A percentile compares a stretch with the other conserved stretches of the same genome.
Evolutionary conservation across 2,113 vertebrate species (phyloP).

Genomic region (Blennius ocellaris): DNA sequence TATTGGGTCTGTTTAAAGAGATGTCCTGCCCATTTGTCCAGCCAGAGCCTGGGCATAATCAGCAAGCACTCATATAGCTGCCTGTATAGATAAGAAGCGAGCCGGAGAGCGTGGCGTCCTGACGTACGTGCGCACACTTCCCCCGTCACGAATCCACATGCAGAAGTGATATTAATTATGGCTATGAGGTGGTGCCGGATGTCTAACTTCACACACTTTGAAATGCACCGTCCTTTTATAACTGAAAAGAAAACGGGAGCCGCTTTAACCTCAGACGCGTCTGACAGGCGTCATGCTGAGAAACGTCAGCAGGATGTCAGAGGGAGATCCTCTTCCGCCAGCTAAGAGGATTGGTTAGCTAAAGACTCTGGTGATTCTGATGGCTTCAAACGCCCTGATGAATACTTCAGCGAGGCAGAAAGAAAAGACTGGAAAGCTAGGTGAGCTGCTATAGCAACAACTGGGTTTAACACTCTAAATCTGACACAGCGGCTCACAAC

Average conservation of each 20-base stretch:
- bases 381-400: constrained; percentile 45
- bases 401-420: constrained; percentile 40
- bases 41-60: constrained; percentile 44
- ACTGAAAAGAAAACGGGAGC: constrained; percentile 1
- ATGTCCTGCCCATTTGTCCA: constrained; percentile 21
- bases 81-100: constrained; percentile 50
- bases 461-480: constrained; percentile 44
- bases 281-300: constrained; percentile 43
- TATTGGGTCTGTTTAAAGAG: constrained; percentile 29
- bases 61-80: constrained; percentile 37
- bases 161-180: constrained; percentile 7
- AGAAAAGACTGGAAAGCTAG: constrained; percentile 14
- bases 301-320: constrained; percentile 50
- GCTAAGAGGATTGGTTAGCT: constrained; percentile 71
- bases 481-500: not conserved
- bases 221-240: constrained; percentile 2
- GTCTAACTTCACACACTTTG: constrained; percentile 15
- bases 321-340: constrained; percentile 44
- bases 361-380: constrained; percentile 59
- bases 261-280: constrained; percentile 36
- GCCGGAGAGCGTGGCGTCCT: constrained; percentile 4
- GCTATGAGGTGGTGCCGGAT: constrained; percentile 1
- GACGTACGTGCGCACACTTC: no score
- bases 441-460: constrained; percentile 33
- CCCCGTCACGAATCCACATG: no score